Evolutionary conservation across 37 sponge, comb jelly and placozoan genomes (phyloP).

Genomic region (Halisarca cf. caerulea): DNA sequence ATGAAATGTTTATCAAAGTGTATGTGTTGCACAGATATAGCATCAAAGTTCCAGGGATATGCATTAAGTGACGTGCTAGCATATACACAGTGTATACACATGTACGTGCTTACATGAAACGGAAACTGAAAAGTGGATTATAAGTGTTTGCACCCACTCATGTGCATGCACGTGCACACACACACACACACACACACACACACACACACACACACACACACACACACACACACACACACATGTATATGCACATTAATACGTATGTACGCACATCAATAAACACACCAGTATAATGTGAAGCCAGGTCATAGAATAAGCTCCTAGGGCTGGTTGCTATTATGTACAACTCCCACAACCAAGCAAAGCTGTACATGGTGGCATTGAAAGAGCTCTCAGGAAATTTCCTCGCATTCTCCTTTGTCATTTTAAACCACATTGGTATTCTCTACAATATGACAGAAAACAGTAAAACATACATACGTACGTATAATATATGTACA

Average conservation of each 20-base stretch:
- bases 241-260: neutral
- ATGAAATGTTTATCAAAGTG: too few species aligned
- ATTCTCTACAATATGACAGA: conserved; percentile 12
- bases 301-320: neutral
- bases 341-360: conserved; percentile 3
- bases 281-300: neutral
- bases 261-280: neutral
- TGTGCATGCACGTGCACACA: too few species aligned
- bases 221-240: neutral
- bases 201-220: neutral
- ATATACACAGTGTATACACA: too few species aligned
- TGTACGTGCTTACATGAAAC: too few species aligned
- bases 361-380: neutral
- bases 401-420: neutral
- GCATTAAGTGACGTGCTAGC: too few species aligned
- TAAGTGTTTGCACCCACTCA: too few species aligned
- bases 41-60: too few species aligned
- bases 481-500: too few species aligned
- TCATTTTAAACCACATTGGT: conserved; percentile 7
- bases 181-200: neutral
- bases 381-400: conserved; percentile 3
- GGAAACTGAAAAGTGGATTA: too few species aligned
- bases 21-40: too few species aligned
- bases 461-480: too few species aligned
- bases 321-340: neutral